Evolutionary conservation across 2,113 vertebrate species (phyloP).

Genomic region (Setophaga coronata): DNA sequence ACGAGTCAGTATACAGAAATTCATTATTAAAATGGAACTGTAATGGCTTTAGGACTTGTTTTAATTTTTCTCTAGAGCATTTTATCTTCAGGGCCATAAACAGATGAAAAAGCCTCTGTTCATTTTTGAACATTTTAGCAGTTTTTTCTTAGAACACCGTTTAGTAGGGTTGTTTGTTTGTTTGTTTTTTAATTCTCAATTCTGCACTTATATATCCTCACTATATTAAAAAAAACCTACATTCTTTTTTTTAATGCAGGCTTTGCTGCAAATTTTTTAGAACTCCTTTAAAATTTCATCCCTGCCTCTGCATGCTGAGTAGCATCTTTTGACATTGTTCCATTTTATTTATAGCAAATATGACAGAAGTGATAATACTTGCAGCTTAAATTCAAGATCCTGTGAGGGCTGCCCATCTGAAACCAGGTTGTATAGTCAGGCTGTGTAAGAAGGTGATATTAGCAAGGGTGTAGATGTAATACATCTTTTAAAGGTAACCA

Average conservation of each 20-base stretch:
- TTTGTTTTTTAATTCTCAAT: background rate
- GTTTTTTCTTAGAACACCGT: background rate
- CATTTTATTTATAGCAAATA: slow-evolving; percentile 59
- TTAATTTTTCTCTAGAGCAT: slow-evolving; percentile 54
- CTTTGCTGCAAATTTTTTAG: background rate
- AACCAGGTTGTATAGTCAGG: slow-evolving; percentile 11
- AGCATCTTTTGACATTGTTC: slow-evolving; percentile 49
- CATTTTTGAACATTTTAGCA: background rate
- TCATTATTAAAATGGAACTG: slow-evolving; percentile 51
- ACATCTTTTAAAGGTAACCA: background rate
- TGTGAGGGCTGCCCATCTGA: slow-evolving; percentile 30
- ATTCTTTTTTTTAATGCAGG: background rate
- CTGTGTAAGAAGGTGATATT: slow-evolving; percentile 8
- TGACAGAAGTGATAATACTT: slow-evolving; percentile 45
- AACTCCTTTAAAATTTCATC: slow-evolving; percentile 15
- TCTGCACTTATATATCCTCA: background rate
- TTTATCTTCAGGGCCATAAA: background rate
- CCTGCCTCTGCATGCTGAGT: background rate
- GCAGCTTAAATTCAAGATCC: slow-evolving; percentile 30
- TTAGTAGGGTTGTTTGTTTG: background rate
- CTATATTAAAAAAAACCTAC: background rate
- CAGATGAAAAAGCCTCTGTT: background rate
- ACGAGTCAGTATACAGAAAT: slow-evolving; percentile 10
- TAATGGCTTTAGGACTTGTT: slow-evolving; percentile 33
- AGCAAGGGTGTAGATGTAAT: background rate